Evolutionary conservation across 2,797 vertebrate genomes (phyloP), one percentile per base, ranked within the genome.

Genomic region (Megalops cyprinoides): DNA sequence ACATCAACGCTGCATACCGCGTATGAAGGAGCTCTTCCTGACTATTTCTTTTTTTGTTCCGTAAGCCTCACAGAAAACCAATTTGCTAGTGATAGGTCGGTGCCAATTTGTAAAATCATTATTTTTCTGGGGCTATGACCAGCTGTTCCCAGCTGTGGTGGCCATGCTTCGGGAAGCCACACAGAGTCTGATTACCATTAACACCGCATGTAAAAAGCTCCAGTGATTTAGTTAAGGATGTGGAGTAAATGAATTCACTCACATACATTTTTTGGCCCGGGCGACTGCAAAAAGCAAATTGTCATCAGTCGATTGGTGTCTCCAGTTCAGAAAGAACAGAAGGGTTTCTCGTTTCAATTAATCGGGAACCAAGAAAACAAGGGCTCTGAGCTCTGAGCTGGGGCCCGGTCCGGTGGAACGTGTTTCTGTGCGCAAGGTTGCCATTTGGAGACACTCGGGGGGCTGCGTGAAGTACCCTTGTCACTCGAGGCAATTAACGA

Each of bases 41-140:
- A 49, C 39, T 44, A 73, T 18, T 80, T 48, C n/a, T 77, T 74
- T 62, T 37, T 39, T 83, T 82, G 34, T 28, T 56, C 51, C 49
- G 83, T 80, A 76, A 82, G 76, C 71, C 73, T 80, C 48, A 3
- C 34, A 83, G 65, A 84, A 78, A 85, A 82, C 58, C 53, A 69
- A 78, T 85, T 85, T 84, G 79, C 76, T 67, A 46, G 79, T 71
- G 79, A 84, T 81, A 82, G 77, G 53, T 76, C 51, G 77, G 58
- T 74, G 62, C 56, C 79, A 71, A 81, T 86, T 82, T 82, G 76
- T 74, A 79, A 69, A 80, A 76, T 84, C 53, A 82, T 84, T 78
- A 60, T 71, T 58, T 80, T 75, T 82, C 81, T 56, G 65, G 79
- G 77, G 74, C 74, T 14, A 3, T 31, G 51, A 44, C 69, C 80